These are phyloP conservation scores for Drosophila emarginata DNA, from an alignment of 2,888 invertebrate species.

Conservation along the genomic window DNA sequence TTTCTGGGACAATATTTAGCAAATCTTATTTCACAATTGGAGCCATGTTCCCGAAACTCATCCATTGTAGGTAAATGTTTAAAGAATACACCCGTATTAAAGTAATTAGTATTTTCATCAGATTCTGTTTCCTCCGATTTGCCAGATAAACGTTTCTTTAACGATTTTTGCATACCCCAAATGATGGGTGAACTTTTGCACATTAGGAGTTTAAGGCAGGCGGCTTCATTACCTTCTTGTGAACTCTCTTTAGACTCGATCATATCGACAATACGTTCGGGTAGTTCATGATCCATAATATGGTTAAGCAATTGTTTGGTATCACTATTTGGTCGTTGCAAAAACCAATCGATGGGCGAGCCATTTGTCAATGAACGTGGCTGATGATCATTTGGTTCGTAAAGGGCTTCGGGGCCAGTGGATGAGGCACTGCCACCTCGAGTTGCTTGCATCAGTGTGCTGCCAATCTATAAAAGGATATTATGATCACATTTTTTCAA, in stretches of 20 bases:
- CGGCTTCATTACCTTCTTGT: constrained; percentile 85
- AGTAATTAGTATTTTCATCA: constrained; percentile 28
- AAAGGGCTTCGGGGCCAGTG: constrained; percentile 66
- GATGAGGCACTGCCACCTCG: constrained; percentile 31
- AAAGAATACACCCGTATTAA: constrained; percentile 83
- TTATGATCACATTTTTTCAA: neutral
- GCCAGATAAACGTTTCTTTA: constrained; percentile 78
- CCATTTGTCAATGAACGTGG: constrained; percentile 76
- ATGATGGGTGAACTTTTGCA: constrained; percentile 91
- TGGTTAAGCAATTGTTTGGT: constrained; percentile 84
- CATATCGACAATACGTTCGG: constrained; percentile 85
- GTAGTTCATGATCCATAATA: constrained; percentile 86
- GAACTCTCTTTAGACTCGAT: constrained; percentile 84
- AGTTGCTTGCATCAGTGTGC: constrained; percentile 66
- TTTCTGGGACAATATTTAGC: constrained; percentile 81
- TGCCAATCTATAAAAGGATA: constrained; percentile 67
- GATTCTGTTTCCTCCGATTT: constrained; percentile 51
- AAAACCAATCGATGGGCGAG: constrained; percentile 85
- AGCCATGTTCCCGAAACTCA: constrained; percentile 85
- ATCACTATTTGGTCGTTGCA: constrained; percentile 85
- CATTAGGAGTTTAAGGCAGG: constrained; percentile 88
- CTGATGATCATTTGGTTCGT: constrained; percentile 63
- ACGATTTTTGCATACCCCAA: constrained; percentile 88
- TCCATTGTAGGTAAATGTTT: constrained; percentile 85
- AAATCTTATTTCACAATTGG: constrained; percentile 86